Conservation (phyloP, 1,140 invertebrate species). For the Lethrus apterus region DNA sequence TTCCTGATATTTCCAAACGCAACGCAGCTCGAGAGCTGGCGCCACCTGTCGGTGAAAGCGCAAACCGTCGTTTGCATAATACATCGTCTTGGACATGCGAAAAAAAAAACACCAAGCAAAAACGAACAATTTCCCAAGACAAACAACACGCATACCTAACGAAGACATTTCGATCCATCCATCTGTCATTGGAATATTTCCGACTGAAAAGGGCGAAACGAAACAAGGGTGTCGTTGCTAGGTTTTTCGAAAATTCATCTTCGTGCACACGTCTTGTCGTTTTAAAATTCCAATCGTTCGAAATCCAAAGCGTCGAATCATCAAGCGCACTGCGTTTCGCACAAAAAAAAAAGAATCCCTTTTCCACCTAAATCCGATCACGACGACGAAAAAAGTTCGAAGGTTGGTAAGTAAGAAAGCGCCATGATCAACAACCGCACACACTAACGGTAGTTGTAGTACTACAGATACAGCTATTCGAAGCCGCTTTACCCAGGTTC, state of each 20-base stretch:
- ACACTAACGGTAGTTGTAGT: constrained; percentile 40
- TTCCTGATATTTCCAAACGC: too few relatives aligned
- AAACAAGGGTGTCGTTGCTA: background rate
- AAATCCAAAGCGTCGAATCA: background rate
- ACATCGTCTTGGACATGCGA: too few relatives aligned
- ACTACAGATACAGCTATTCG: constrained; percentile 38
- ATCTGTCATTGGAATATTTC: constrained; percentile 15
- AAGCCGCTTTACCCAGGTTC: constrained; percentile 31
- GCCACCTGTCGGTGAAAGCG: too few relatives aligned
- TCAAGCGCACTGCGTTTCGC: background rate
- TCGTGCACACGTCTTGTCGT: background rate
- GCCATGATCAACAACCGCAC: constrained; percentile 24
- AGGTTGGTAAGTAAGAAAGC: constrained; percentile 18
- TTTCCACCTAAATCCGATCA: background rate
- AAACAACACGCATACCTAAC: constrained; percentile 23
- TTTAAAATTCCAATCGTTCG: background rate
- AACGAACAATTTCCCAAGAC: too few relatives aligned
- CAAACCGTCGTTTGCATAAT: too few relatives aligned
- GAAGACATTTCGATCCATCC: constrained; percentile 25
- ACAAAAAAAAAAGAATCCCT: constrained; percentile 10
- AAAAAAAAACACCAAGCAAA: too few relatives aligned
- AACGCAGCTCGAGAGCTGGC: too few relatives aligned
- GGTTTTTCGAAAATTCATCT: background rate
- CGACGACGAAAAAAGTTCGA: constrained; percentile 1
- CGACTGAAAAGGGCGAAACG: constrained; percentile 3